Evolutionary conservation across 2,888 invertebrate genomes (phyloP), one percentile per base, ranked within the genome.

Genomic region (Iphiclides podalirius): DNA sequence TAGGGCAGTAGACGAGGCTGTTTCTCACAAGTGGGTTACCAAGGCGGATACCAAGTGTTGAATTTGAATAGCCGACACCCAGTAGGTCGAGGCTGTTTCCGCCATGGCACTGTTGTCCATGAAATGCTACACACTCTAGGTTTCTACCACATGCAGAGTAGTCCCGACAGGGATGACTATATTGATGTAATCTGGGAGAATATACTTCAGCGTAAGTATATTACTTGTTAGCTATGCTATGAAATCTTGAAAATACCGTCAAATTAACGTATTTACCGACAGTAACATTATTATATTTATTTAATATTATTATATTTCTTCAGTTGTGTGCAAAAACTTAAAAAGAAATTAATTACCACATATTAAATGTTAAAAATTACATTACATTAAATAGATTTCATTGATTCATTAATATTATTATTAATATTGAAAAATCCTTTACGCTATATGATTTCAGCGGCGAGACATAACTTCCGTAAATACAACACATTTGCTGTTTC

Each of bases 81-180:
- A 0, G 84, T 72, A 1, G 90, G 91, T 0, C 86, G 90, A 0
- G 91, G 91, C 11, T 92, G 92, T 63, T 90, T 92, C 57, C 81
- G 90, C 0, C 90, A 90, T 57, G 93, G 94, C 9, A 93, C 93
- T n/a, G 91, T 94, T 2, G 90, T 93, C 2, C 94, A 96, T 67
- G 96, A 96, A 71, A 76, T 96, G 38, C 87, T 95, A 61, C 96
- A 96, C 66, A 92, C 94, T 0, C 81, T 95, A 0, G 95, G 96
- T 1, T 95, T 96, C 75, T 94, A 93, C 75, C 96, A 96, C 70
- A 95, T 95, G 80, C 96, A 96, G 72, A 94, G 93, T 64, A 91
- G 95, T 42, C 91, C 92, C 0, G 93, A 95, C 72, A 90, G 96
- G 57, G 95, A 96, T 66, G 90, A 93, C 31, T 94, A 91, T 67